Percentiles rank a stretch among this genome's conserved stretches.
Conservation (phyloP, 1,140 invertebrate species). For the Schmidtea mediterranea region DNA sequence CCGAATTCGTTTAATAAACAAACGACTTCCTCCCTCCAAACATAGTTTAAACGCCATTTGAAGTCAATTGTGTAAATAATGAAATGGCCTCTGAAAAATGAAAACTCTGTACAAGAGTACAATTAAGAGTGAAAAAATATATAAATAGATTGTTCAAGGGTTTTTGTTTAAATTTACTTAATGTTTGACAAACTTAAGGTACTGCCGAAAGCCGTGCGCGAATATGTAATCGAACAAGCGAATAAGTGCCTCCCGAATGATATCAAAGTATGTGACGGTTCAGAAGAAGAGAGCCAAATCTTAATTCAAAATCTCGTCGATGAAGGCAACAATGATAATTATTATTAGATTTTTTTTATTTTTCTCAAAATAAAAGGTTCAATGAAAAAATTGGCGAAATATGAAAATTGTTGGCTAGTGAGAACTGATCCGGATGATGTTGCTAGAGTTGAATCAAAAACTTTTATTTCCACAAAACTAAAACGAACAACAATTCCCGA, state of each 20-base stretch:
- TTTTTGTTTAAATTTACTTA: too few species aligned
- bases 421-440: constrained; percentile 85
- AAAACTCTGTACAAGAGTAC: too few species aligned
- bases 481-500: constrained; percentile 54
- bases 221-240: constrained; percentile 3
- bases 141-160: too few species aligned
- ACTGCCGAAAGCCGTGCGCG: background rate
- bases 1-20: too few species aligned
- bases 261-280: constrained; percentile 24
- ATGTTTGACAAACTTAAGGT: too few species aligned
- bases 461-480: constrained; percentile 63
- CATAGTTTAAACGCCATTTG: too few species aligned
- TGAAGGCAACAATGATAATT: background rate
- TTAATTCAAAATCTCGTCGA: constrained; percentile 11
- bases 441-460: constrained; percentile 74
- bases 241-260: constrained; percentile 11
- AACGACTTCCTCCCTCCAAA: too few species aligned
- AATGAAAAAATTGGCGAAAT: background rate
- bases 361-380: background rate
- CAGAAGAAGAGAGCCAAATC: constrained; percentile 21
- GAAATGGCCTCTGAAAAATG: too few species aligned
- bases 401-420: constrained; percentile 36
- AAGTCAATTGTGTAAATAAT: too few species aligned
- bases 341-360: background rate
- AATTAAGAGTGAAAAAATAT: too few species aligned